A percentile compares a stretch with the other conserved stretches of the same genome.
These are phyloP conservation scores for Indicator maculatus DNA, from an alignment of 2,113 vertebrate species.

Conservation along the genomic window DNA sequence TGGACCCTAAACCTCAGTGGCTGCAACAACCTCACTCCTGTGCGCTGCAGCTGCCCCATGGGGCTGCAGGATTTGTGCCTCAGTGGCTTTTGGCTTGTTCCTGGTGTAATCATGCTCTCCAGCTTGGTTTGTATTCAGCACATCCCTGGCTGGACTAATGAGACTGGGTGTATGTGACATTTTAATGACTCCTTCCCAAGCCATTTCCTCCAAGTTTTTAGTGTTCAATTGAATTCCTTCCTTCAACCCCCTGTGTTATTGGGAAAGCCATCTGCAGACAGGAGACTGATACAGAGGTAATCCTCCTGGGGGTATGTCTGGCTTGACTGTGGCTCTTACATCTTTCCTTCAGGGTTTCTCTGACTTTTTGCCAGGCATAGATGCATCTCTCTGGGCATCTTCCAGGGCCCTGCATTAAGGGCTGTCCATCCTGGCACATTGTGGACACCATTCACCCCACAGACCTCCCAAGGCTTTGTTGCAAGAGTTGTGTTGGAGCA, in stretches of 20 bases:
- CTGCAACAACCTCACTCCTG: not conserved
- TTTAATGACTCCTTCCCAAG: conserved; percentile 50
- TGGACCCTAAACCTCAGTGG: not conserved
- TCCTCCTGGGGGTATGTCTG: not conserved
- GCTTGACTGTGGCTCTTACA: not conserved
- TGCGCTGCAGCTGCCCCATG: not conserved
- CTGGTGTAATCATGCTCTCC: not conserved
- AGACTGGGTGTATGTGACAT: not conserved
- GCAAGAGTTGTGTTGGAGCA: conserved; percentile 15
- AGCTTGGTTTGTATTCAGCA: accelerated
- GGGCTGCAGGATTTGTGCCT: accelerated
- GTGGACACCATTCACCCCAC: not conserved
- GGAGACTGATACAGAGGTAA: conserved; percentile 5
- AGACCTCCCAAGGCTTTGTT: conserved; percentile 1
- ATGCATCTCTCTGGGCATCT: not conserved
- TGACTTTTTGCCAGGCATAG: not conserved
- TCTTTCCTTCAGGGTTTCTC: not conserved
- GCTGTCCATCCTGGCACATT: accelerated
- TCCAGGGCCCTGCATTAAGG: not conserved
- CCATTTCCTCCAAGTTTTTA: conserved; percentile 42
- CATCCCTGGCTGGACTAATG: conserved; percentile 25
- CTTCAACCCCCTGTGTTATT: not conserved
- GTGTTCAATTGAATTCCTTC: conserved; percentile 19
- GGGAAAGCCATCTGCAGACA: conserved; percentile 9
- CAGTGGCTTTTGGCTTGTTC: not conserved